Evolutionary conservation across 2,113 vertebrate genomes (phyloP), one percentile per base, ranked within the genome.

Genomic region (Cacatua alba): DNA sequence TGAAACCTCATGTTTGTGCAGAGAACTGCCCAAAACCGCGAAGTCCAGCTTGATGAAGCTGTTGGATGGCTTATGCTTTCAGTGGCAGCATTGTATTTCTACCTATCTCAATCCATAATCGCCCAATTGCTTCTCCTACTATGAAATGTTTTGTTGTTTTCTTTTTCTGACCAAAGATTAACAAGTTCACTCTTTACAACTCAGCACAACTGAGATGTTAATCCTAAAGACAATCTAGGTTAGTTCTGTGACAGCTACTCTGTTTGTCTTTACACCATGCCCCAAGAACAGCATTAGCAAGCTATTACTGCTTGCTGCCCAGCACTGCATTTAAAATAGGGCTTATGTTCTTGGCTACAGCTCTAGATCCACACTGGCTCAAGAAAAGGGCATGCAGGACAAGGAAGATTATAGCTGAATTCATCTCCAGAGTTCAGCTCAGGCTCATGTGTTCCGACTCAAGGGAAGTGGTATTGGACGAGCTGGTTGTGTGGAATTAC

Each of bases 341-440:
- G 41, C 21, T 92, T 48, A 14, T 5, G 49, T 10, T 62, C 80
- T 80, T 35, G 29, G 86, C 62, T 65, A 39, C 76, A 65, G 76
- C 83, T 83, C 63, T 14, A 52, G 21, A 13, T 37, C 39, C 41
- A 15, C 51, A 4, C 12, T 19, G 55, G 48, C 39, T 85, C 78
- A 76, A 55, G 43, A 18, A 46, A 46, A 89, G 69, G 92, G 26
- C 75, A 46, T 2, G 39, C 23, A 69, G 90, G 82, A 78, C 3
- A 9, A 48, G 44, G 37, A 46, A 60, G 63, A 82, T 87, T 60
- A 82, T 0, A 6, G 63, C 49, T 49, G n/a, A 51, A 37, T 86
- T 83, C 68, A 88, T 35, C 44, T 88, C 65, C 59, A 77, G 72
- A 70, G 55, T 59, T 79, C 80, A 65, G 44, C 70, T 86, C 41